Evolutionary conservation across 2,888 invertebrate species (phyloP), one percentile per base, ranked within the genome.

Genomic region (Operophtera brumata): DNA sequence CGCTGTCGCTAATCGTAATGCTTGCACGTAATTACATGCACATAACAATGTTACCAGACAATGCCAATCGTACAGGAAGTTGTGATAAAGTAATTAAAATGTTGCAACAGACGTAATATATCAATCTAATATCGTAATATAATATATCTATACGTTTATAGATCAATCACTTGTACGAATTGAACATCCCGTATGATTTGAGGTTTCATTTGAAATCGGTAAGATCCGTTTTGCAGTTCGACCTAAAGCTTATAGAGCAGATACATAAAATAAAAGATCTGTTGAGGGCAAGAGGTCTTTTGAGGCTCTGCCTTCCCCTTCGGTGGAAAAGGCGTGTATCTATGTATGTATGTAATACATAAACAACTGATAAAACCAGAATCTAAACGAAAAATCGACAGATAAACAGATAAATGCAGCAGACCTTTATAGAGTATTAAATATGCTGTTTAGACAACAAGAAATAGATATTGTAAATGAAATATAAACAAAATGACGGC

Each of bases 1-100:
- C 69, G 69, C 20, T 20, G 85, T 73, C 69, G 69, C 76, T 79
- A 79, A 84, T 80, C 75, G 78, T 71, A 30, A 40, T 36, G 40
- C 42, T 47, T 54, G 62, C 37, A 47, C 32, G 39, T 47, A 40
- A 48, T 44, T 28, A 40, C 39, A 40, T 32, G 37, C 36, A 30
- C 59, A 60, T 59, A 61, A 47, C 47, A 32, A 43, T 13, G 32
- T 47, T 32, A 37, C 32, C 11, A 45, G 45, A 42, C 37, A 50
- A 43, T 14, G 49, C 26, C 10, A 30, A 46, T 36, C n/a, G 7
- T 2, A 34, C 26, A 35, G 11, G 44, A 54, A 40, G 34, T 44
- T 44, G 26, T 34, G 37, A 26, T 35, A 4, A 3, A 20, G 26
- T 26, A 45, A 25, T 25, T 35, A 25, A 9, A 44, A 25, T 20